These are phyloP conservation scores for Spheniscus humboldti DNA, from an alignment of 2,797 vertebrate genomes.

Conservation along the genomic window DNA sequence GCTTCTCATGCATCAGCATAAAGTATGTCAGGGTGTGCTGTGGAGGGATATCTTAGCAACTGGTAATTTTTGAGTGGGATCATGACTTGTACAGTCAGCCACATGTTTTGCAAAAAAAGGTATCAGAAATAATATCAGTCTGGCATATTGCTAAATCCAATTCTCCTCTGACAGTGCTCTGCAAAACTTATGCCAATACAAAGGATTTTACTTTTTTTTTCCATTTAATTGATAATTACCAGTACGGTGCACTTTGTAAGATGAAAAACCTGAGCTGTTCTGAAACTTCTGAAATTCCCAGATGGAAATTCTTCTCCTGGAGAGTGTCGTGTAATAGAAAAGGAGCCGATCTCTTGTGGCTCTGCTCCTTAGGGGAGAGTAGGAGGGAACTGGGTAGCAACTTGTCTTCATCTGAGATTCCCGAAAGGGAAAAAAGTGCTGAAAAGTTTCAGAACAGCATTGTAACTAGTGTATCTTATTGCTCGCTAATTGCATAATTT, in stretches of 20 bases:
- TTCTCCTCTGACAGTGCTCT: neutral
- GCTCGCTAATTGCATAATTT: neutral
- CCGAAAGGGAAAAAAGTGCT: neutral
- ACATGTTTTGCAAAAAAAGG: neutral
- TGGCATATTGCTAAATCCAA: neutral
- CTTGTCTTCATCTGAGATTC: neutral
- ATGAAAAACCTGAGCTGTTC: neutral
- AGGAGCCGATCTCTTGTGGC: neutral
- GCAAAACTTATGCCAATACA: neutral
- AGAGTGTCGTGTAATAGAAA: neutral
- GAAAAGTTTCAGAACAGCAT: neutral
- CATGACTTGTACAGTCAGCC: neutral
- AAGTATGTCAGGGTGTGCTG: neutral
- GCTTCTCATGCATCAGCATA: neutral
- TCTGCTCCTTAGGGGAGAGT: neutral
- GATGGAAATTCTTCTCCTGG: neutral
- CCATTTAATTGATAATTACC: neutral
- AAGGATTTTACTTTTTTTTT: neutral
- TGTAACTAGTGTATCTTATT: neutral
- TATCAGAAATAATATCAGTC: neutral
- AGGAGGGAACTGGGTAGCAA: neutral
- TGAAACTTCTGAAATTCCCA: neutral
- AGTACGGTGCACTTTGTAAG: neutral
- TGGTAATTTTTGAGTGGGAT: neutral
- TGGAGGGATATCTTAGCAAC: neutral